Conservation (phyloP, 2,113 vertebrate genomes). For the Platysternon megacephalum region DNA sequence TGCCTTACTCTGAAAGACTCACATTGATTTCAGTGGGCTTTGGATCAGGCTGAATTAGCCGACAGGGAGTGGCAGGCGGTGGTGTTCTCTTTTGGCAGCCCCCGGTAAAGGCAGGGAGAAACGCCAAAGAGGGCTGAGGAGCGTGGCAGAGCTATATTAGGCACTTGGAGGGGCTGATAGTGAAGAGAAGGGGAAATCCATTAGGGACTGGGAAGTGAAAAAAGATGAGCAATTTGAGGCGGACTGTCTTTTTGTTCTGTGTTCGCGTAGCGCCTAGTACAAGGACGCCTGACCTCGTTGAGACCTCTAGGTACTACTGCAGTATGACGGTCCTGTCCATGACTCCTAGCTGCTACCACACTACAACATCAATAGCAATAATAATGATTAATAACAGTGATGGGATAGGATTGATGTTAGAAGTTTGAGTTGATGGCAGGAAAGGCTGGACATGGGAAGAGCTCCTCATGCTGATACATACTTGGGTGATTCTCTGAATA, state of each 20-base stretch:
- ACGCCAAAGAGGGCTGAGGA: too few species aligned
- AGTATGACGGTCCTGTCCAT: background rate
- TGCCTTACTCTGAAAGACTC: background rate
- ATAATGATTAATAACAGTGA: background rate
- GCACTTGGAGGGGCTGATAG: background rate
- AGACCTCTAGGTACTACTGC: background rate
- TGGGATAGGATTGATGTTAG: background rate
- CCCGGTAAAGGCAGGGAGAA: too few species aligned
- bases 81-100: background rate
- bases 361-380: background rate
- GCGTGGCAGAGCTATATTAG: background rate
- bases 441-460: fast-evolving
- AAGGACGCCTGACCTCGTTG: background rate
- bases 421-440: fast-evolving
- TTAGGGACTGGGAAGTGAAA: too few species aligned
- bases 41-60: background rate
- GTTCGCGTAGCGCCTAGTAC: too few species aligned
- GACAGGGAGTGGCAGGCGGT: background rate
- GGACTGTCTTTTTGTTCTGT: background rate
- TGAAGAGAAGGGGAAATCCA: background rate
- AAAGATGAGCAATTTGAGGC: fast-evolving
- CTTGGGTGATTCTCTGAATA: background rate
- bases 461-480: background rate
- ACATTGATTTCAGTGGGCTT: background rate
- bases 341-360: background rate